A percentile compares a stretch with the other conserved stretches of the same genome.
Conservation (phyloP, 2,888 invertebrate species). For the Drosophila planitibia region DNA sequence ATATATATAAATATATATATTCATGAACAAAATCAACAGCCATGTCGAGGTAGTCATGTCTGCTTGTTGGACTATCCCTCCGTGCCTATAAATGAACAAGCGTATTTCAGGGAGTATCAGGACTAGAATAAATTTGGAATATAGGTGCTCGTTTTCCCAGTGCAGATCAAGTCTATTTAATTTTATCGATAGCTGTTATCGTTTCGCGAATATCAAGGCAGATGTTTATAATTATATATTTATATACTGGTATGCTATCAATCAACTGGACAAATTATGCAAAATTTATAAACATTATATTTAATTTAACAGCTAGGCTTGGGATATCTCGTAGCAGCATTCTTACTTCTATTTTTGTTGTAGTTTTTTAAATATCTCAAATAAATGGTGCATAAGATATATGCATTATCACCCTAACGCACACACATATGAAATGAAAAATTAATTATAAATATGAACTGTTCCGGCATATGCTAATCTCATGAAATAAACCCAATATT, state of each 20-base stretch:
- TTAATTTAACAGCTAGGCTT: not conserved
- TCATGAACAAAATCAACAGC: not conserved
- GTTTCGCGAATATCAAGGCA: not conserved
- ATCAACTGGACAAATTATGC: no score
- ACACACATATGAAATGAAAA: conserved; percentile 9
- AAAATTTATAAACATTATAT: no score
- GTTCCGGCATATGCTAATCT: conserved; percentile 34
- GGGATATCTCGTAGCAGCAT: not conserved
- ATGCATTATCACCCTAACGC: not conserved
- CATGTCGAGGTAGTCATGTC: not conserved
- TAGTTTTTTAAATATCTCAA: not conserved
- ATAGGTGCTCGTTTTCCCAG: not conserved
- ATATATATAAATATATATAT: conserved; percentile 19
- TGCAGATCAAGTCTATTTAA: not conserved
- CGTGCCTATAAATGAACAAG: not conserved
- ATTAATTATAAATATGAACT: conserved; percentile 39
- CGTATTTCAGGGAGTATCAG: not conserved
- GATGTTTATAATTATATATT: no score
- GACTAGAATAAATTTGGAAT: not conserved
- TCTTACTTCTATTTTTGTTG: not conserved
- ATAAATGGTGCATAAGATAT: conserved; percentile 20
- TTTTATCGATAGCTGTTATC: not conserved
- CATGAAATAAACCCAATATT: conserved; percentile 30
- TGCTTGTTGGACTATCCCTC: not conserved
- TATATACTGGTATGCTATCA: no score